Conservation (phyloP, 2,797 vertebrate species). For the Lithobates pipiens region DNA sequence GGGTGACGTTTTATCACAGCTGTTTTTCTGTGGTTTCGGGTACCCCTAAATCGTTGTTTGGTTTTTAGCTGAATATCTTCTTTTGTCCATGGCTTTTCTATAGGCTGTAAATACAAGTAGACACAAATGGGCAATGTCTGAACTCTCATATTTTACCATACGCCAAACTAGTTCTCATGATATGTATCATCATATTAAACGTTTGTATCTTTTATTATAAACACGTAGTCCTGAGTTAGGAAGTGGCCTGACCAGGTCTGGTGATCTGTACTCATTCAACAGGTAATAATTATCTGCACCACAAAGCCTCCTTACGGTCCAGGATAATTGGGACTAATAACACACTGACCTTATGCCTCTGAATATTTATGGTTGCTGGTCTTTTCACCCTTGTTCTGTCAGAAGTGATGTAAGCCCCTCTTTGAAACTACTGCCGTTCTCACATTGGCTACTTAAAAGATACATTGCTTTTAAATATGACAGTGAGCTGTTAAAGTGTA, state of each 20-base stretch:
- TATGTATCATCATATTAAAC: no score
- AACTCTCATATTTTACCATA: no score
- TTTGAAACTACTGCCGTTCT: slow-evolving; percentile 50
- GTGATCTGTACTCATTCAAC: slow-evolving; percentile 69
- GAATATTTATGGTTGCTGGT: slow-evolving; percentile 66
- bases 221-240: background rate
- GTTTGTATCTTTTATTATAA: no score
- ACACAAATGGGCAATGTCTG: no score
- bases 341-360: slow-evolving; percentile 69
- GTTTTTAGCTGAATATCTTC: no score
- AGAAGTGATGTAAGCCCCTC: slow-evolving; percentile 51
- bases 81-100: no score
- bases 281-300: slow-evolving; percentile 72
- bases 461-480: slow-evolving; percentile 59
- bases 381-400: slow-evolving; percentile 59
- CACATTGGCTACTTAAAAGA: slow-evolving; percentile 45
- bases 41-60: no score
- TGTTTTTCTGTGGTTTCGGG: no score
- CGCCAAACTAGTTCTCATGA: no score
- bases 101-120: no score
- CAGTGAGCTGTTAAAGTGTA: slow-evolving; percentile 50
- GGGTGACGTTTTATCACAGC: no score
- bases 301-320: slow-evolving; percentile 66
- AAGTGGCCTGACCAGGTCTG: slow-evolving; percentile 40
- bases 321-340: slow-evolving; percentile 74